Conservation (phyloP, 2,113 vertebrate species). For the Hippocampus zosterae region DNA sequence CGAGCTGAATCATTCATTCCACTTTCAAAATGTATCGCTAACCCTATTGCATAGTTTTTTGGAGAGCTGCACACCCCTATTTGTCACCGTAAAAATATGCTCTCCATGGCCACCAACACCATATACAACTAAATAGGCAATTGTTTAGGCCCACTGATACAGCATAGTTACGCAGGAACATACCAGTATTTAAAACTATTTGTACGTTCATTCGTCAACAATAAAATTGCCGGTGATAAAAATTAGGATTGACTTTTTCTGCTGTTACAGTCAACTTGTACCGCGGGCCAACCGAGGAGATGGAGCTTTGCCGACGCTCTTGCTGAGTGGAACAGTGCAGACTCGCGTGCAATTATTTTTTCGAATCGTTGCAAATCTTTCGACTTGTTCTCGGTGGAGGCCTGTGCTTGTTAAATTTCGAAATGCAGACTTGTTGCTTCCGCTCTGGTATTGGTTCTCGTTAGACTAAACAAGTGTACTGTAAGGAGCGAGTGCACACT, state of each 20-base stretch:
- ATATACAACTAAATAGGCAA: not conserved
- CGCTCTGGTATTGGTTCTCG: not conserved
- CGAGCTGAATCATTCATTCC: too few species aligned
- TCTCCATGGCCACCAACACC: conserved; percentile 28
- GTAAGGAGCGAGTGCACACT: not conserved
- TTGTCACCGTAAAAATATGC: too few species aligned
- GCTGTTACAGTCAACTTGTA: not conserved
- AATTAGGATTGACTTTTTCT: too few species aligned
- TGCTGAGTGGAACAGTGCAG: too few species aligned
- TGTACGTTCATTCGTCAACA: not conserved
- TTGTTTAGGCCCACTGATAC: not conserved
- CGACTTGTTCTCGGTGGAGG: not conserved
- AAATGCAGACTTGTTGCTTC: not conserved
- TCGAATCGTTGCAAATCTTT: not conserved
- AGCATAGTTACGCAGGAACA: not conserved
- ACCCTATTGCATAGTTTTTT: too few species aligned
- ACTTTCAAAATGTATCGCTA: too few species aligned
- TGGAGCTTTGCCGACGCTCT: too few species aligned
- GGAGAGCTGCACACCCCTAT: not conserved
- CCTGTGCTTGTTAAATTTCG: not conserved
- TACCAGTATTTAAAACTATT: not conserved
- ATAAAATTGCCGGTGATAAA: not conserved
- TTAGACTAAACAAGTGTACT: not conserved
- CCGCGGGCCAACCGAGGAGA: not conserved
- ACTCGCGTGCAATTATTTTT: too few species aligned